These are phyloP conservation scores for Cairina moschata DNA, from an alignment of 2,113 vertebrate species.

Conservation along the genomic window DNA sequence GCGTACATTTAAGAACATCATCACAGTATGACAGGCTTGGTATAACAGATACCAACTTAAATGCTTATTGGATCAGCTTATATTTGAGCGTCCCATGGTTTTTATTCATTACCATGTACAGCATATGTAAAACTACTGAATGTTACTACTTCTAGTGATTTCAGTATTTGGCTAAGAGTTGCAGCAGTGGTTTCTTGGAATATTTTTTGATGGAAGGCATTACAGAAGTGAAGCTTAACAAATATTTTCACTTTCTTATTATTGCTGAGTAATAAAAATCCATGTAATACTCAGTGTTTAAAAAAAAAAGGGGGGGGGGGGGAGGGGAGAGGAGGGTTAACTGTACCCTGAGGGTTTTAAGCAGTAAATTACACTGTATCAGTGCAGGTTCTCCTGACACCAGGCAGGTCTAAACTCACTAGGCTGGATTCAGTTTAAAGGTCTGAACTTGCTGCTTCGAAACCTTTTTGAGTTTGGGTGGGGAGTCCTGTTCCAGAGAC, in stretches of 20 bases:
- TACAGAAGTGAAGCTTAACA: neutral
- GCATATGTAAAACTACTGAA: neutral
- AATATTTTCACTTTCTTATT: neutral
- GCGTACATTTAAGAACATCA: neutral
- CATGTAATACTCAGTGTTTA: neutral
- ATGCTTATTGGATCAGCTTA: neutral
- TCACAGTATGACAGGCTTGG: neutral
- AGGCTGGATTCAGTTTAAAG: neutral
- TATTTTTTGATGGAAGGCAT: neutral
- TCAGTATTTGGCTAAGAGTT: neutral
- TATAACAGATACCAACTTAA: neutral
- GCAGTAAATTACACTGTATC: neutral
- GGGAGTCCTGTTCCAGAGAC: neutral
- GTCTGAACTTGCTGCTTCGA: neutral
- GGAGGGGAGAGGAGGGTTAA: too few species aligned
- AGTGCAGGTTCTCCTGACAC: neutral
- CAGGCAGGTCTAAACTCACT: neutral
- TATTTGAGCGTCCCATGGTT: neutral
- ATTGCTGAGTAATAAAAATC: neutral
- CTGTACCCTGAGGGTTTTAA: too few species aligned
- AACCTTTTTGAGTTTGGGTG: neutral
- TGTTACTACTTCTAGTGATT: neutral
- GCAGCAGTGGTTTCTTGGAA: neutral
- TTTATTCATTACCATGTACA: neutral
- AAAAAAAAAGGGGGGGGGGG: neutral